Conservation (phyloP, 2,113 vertebrate genomes). For the Chamaetylas fuelleborni region DNA sequence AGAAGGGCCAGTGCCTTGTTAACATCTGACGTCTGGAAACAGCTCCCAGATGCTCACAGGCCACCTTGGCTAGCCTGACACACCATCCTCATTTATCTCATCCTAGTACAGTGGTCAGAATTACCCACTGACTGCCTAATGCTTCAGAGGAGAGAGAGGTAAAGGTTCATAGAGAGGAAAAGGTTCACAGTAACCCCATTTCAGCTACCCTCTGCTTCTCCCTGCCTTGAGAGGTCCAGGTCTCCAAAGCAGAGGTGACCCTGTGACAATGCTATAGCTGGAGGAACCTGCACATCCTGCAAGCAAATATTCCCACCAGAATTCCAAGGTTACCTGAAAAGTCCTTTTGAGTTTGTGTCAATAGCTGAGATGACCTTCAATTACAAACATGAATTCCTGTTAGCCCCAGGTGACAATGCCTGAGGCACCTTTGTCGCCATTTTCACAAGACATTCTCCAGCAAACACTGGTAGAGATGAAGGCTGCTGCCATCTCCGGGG, state of each 20-base stretch:
- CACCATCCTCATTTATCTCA: background rate
- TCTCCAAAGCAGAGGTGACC: background rate
- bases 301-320: background rate
- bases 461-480: background rate
- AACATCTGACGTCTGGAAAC: background rate
- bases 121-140: background rate
- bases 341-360: background rate
- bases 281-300: background rate
- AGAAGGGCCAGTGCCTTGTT: constrained; percentile 3
- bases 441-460: background rate
- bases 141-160: background rate
- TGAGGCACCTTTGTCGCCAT: background rate
- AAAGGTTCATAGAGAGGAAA: background rate
- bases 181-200: background rate
- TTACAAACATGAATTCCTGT: background rate
- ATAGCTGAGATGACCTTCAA: background rate
- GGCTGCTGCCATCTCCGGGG: background rate
- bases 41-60: background rate
- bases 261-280: background rate
- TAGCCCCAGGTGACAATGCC: background rate
- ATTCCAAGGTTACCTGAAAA: background rate
- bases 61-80: background rate
- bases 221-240: background rate
- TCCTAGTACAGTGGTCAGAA: background rate
- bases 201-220: background rate